A percentile compares a stretch with the other conserved stretches of the same genome.
Conservation (phyloP, 92 coral and sea anemone genomes). For the Plumapathes pennacea region DNA sequence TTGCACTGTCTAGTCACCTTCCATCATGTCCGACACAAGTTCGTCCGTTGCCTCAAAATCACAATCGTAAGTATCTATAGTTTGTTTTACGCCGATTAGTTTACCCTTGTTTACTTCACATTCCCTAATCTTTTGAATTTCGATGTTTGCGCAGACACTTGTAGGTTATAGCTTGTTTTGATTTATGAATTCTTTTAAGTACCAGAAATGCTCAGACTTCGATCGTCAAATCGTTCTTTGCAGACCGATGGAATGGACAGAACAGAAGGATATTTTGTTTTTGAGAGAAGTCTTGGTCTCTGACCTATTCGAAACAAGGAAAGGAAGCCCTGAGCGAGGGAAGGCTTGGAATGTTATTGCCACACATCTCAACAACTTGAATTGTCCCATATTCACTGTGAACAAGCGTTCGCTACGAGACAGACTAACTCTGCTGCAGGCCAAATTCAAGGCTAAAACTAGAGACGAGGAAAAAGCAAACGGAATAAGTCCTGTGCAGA, state of each 20-base stretch:
- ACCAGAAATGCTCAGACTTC: too few relatives aligned
- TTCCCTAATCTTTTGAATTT: too few relatives aligned
- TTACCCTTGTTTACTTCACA: too few relatives aligned
- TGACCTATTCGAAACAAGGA: constrained; percentile 5
- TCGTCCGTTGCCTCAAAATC: too few relatives aligned
- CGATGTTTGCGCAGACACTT: too few relatives aligned
- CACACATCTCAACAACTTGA: constrained; percentile 12
- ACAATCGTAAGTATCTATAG: too few relatives aligned
- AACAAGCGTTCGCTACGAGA: constrained; percentile 23
- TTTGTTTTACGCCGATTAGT: too few relatives aligned
- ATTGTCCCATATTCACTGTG: constrained; percentile 17
- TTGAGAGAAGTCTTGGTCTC: background rate
- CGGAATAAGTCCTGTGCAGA: constrained; percentile 26
- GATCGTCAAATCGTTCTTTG: too few relatives aligned
- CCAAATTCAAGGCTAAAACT: constrained; percentile 16
- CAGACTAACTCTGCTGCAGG: constrained; percentile 17
- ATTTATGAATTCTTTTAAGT: too few relatives aligned
- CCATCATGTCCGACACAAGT: too few relatives aligned
- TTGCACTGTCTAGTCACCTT: too few relatives aligned
- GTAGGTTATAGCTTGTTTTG: too few relatives aligned
- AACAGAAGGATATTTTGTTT: background rate
- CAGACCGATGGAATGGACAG: constrained; percentile 4
- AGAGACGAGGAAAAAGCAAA: constrained; percentile 35
- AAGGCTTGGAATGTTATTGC: constrained; percentile 19
- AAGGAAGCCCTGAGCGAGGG: constrained; percentile 23